Percentiles rank a stretch among this genome's conserved stretches.
Evolutionary conservation across 2,888 invertebrate genomes (phyloP).

Genomic region (Dioctria linearis): DNA sequence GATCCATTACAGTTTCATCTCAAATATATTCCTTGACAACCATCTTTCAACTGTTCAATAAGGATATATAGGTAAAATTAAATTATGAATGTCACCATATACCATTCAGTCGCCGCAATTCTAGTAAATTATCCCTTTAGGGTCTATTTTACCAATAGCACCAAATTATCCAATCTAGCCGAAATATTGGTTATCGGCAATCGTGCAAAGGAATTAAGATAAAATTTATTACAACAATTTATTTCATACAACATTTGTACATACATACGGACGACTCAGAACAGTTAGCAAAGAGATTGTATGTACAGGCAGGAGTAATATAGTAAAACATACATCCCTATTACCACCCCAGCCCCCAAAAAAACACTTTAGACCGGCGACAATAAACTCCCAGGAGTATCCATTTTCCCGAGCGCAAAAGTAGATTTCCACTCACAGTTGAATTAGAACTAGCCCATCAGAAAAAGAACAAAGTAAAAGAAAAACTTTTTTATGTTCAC

Average conservation of each 20-base stretch:
- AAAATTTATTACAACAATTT: constrained; percentile 64
- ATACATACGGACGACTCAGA: constrained; percentile 46
- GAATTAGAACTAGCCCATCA: constrained; percentile 44
- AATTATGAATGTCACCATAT: not conserved
- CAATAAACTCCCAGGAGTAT: constrained; percentile 34
- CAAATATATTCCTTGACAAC: not conserved
- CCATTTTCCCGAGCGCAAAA: constrained; percentile 12
- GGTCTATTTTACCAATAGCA: constrained; percentile 45
- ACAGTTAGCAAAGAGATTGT: constrained; percentile 42
- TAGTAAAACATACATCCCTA: not conserved
- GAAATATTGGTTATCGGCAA: constrained; percentile 60
- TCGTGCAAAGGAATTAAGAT: constrained; percentile 63
- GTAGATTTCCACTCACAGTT: constrained; percentile 2
- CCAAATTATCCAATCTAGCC: constrained; percentile 53
- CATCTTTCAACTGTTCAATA: not conserved
- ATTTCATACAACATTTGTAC: constrained; percentile 58
- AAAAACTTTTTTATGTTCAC: constrained; percentile 54
- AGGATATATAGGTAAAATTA: constrained; percentile 3
- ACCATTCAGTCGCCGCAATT: constrained; percentile 5
- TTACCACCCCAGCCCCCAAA: not conserved
- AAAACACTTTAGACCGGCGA: not conserved
- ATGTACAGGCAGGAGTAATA: constrained; percentile 36
- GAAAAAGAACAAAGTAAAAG: constrained; percentile 41
- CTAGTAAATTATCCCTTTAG: constrained; percentile 45
- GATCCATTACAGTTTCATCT: too few species aligned